Conservation (phyloP, 2,113 vertebrate species). For the Mastomys natalensis region DNA sequence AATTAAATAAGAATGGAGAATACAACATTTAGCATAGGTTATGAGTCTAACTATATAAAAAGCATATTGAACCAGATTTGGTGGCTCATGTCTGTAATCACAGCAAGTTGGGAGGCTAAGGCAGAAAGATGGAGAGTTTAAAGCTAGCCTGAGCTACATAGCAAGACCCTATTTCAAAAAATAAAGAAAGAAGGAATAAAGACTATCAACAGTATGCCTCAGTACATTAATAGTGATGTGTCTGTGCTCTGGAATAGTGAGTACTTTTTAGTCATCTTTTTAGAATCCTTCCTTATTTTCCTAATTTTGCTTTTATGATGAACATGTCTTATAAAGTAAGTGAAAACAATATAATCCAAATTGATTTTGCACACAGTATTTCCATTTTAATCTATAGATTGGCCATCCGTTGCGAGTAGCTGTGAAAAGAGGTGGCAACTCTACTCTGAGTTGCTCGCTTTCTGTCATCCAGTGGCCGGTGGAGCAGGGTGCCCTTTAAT, state of each 20-base stretch:
- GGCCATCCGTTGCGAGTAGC: background rate
- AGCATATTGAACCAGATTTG: background rate
- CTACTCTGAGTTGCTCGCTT: background rate
- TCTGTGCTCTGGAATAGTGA: slow-evolving; percentile 7
- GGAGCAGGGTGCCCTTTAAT: background rate
- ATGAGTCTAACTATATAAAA: background rate
- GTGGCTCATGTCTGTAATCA: background rate
- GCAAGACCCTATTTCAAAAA: background rate
- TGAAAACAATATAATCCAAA: background rate
- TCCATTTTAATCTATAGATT: background rate
- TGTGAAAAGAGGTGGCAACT: background rate
- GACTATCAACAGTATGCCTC: background rate
- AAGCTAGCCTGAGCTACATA: background rate
- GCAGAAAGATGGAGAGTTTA: background rate
- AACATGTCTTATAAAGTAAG: background rate
- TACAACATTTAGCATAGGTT: background rate
- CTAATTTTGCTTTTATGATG: background rate
- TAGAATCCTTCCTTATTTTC: background rate
- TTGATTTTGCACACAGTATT: background rate
- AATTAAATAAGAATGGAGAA: background rate
- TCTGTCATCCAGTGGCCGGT: background rate
- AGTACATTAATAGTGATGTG: background rate
- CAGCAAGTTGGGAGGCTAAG: background rate
- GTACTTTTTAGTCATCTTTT: background rate
- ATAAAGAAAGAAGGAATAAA: background rate